These are phyloP conservation scores for Sebastes nivosus DNA, from an alignment of 2,797 vertebrate species.

Conservation along the genomic window DNA sequence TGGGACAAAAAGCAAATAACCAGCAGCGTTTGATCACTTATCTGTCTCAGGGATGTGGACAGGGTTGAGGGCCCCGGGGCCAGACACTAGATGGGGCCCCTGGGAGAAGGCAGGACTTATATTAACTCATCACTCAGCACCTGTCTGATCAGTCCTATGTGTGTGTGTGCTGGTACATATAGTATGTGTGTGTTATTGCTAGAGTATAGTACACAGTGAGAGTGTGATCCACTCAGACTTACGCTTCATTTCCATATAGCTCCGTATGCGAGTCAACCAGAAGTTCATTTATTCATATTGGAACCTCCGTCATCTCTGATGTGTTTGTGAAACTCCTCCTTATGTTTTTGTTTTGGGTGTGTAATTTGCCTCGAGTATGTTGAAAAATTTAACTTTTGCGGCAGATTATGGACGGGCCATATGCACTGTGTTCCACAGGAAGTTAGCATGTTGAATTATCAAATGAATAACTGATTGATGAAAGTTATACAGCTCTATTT, in stretches of 20 bases:
- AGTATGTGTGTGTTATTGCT: background rate
- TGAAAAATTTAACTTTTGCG: too few species aligned
- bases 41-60: conserved; percentile 20
- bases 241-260: too few species aligned
- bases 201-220: background rate
- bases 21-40: conserved; percentile 19
- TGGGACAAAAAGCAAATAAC: conserved; percentile 20
- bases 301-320: too few species aligned
- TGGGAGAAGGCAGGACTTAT: conserved; percentile 26
- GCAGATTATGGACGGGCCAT: too few species aligned
- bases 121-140: conserved; percentile 54
- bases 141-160: conserved; percentile 19
- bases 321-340: too few species aligned
- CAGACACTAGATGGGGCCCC: conserved; percentile 7
- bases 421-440: too few species aligned
- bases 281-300: too few species aligned
- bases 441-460: too few species aligned
- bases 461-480: too few species aligned
- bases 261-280: too few species aligned
- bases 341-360: fast-evolving
- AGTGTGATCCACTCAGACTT: conserved; percentile 1
- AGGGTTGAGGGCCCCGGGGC: conserved; percentile 8
- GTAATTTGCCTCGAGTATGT: too few species aligned
- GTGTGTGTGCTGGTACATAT: background rate
- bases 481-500: too few species aligned